Conservation (phyloP, 2,888 invertebrate species). For the Sphaerophoria rueppellii region DNA sequence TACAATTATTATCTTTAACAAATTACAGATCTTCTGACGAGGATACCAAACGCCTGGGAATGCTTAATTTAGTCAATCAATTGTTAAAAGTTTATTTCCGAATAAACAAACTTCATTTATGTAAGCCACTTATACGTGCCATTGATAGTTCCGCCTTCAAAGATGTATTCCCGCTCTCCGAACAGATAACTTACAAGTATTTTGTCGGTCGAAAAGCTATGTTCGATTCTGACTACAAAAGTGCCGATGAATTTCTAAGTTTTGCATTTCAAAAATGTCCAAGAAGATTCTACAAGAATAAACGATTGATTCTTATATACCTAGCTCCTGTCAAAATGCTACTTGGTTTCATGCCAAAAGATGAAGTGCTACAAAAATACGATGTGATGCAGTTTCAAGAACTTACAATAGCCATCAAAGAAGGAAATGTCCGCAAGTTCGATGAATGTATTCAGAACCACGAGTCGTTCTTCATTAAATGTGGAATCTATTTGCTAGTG, state of each 20-base stretch:
- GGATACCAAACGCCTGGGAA: conserved; percentile 97
- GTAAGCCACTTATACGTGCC: conserved; percentile 97
- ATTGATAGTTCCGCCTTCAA: conserved; percentile 96
- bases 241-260: conserved; percentile 95
- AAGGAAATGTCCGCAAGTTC: conserved; percentile 93
- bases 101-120: conserved; percentile 93
- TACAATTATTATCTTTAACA: no score
- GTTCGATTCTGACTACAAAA: conserved; percentile 98
- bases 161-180: conserved; percentile 94
- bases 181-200: conserved; percentile 98
- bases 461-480: conserved; percentile 96
- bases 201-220: conserved; percentile 98
- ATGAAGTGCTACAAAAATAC: conserved; percentile 91
- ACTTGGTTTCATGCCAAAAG: conserved; percentile 96
- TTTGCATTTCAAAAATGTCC: conserved; percentile 97
- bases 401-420: conserved; percentile 92
- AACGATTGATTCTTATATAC: conserved; percentile 95
- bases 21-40: conserved; percentile 87
- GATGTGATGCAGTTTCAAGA: conserved; percentile 95
- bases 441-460: conserved; percentile 92
- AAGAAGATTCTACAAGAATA: conserved; percentile 90
- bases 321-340: conserved; percentile 98
- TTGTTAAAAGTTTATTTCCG: conserved; percentile 96
- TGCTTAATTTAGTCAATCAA: conserved; percentile 98
- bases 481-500: conserved; percentile 98